Conservation (phyloP, 2,113 vertebrate species). For the Cichladusa arquata region DNA sequence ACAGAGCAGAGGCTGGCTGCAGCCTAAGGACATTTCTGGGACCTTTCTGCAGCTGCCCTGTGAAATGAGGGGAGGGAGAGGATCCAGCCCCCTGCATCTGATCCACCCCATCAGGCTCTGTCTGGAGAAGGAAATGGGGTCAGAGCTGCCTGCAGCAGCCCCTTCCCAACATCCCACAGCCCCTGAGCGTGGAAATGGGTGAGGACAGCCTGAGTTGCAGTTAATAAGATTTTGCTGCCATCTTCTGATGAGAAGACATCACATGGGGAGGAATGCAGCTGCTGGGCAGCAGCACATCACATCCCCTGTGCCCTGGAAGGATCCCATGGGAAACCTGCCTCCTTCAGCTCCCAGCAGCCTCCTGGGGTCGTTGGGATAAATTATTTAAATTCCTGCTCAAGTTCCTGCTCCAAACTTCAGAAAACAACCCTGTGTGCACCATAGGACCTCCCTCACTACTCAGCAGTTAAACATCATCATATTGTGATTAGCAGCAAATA, state of each 20-base stretch:
- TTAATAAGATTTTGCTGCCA: slow-evolving; percentile 75
- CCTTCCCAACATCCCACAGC: not conserved
- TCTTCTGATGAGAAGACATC: slow-evolving; percentile 71
- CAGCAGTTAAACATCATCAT: not conserved
- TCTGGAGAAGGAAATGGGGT: not conserved
- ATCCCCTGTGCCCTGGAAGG: not conserved
- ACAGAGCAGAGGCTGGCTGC: not conserved
- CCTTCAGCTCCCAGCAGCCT: not conserved
- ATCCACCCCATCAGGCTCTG: not conserved
- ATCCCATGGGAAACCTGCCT: rapidly evolving
- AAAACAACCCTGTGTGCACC: not conserved
- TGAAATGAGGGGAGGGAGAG: not conserved
- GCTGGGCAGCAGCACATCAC: not conserved
- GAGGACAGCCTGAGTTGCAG: not conserved
- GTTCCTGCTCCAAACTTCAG: not conserved
- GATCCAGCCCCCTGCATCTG: not conserved
- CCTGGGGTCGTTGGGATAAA: not conserved
- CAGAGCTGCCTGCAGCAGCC: not conserved
- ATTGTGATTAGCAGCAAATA: not conserved
- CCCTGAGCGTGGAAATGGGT: not conserved
- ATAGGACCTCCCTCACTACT: not conserved
- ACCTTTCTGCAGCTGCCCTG: not conserved
- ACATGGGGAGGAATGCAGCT: not conserved
- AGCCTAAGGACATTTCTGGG: not conserved
- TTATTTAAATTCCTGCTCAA: not conserved